These are phyloP conservation scores for Eptatretus atami DNA, from an alignment of 2,797 vertebrate species.

Conservation along the genomic window DNA sequence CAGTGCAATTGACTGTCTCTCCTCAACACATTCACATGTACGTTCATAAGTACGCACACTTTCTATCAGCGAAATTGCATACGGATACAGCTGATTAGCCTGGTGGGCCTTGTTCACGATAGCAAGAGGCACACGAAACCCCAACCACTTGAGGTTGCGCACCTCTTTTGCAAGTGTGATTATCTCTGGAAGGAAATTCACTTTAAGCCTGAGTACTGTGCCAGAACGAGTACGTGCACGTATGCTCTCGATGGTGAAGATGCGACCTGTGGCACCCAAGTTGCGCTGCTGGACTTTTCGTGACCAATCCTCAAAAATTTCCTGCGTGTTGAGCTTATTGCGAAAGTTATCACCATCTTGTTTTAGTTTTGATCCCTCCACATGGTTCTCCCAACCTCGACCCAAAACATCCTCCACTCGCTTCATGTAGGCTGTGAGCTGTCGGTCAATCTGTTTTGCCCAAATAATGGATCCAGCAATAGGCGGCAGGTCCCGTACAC, in stretches of 20 bases:
- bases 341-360: constrained; percentile 96
- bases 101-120: constrained; percentile 99
- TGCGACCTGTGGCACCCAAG: constrained; percentile 74
- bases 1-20: constrained; percentile 50
- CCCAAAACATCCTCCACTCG: constrained; percentile 87
- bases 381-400: constrained; percentile 96
- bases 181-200: constrained; percentile 94
- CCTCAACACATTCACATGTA: constrained; percentile 91
- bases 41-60: constrained; percentile 85
- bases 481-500: constrained; percentile 66
- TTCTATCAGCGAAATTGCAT: constrained; percentile 90
- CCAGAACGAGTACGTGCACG: constrained; percentile 56
- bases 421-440: constrained; percentile 96
- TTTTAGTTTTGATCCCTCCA: constrained; percentile 94
- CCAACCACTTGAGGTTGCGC: constrained; percentile 90
- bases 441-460: constrained; percentile 95
- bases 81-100: constrained; percentile 88
- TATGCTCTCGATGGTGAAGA: constrained; percentile 80
- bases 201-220: constrained; percentile 74
- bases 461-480: constrained; percentile 95
- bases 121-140: constrained; percentile 73
- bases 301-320: constrained; percentile 98
- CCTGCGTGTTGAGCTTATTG: constrained; percentile 93
- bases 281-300: constrained; percentile 94
- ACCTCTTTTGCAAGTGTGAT: constrained; percentile 95